Conservation (phyloP, 2,113 vertebrate species). For the Galeopterus variegatus region DNA sequence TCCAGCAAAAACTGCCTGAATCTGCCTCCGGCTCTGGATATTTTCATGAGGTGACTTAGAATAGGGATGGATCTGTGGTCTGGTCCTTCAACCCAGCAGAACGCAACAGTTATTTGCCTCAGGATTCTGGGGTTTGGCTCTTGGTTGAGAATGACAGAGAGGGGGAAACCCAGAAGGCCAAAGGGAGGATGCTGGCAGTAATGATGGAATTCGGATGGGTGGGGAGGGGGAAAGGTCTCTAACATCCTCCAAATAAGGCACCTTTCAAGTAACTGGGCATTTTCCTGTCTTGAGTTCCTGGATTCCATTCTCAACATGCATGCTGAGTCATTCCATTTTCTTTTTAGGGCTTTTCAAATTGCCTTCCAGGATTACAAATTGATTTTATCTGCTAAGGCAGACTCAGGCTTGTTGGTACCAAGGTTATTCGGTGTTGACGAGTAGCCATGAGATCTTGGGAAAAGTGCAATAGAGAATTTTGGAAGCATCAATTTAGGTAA, state of each 20-base stretch:
- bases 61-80: not conserved
- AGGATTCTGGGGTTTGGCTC: not conserved
- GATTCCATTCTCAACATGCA: constrained; percentile 53
- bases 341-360: constrained; percentile 42
- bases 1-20: not conserved
- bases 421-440: not conserved
- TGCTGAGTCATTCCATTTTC: constrained; percentile 58
- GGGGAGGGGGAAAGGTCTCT: not conserved
- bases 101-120: not conserved
- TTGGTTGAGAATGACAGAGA: constrained; percentile 19
- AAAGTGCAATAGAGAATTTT: not conserved
- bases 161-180: not conserved
- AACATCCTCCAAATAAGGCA: not conserved
- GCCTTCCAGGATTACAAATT: constrained; percentile 43
- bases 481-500: not conserved
- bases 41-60: constrained; percentile 32
- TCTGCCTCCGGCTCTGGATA: not conserved
- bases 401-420: constrained; percentile 48
- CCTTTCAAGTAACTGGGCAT: not conserved
- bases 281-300: constrained; percentile 2
- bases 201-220: not conserved
- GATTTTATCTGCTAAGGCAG: constrained; percentile 55
- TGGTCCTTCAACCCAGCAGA: not conserved
- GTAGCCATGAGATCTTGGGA: not conserved
- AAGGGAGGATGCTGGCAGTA: not conserved